Evolutionary conservation across 2,113 vertebrate genomes (phyloP), one percentile per base, ranked within the genome.

Genomic region (Garra rufa): DNA sequence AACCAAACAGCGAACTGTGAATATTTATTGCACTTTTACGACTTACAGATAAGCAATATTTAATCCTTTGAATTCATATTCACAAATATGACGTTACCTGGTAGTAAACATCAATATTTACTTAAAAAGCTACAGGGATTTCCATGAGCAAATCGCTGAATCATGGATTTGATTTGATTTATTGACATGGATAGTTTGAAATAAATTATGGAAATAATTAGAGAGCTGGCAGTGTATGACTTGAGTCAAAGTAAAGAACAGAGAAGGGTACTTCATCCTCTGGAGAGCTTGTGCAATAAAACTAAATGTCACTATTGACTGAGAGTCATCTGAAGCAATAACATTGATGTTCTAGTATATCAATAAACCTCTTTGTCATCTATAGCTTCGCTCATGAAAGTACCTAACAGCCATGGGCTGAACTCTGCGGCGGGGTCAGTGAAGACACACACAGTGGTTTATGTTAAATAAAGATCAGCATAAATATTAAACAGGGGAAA

Each of bases 261-360:
- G 1, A 34, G 63, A 70, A 24, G 69, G n/a, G 41, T 44, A 21
- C 65, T 69, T 69, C 3, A 41, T 69, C 30, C 17, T 41, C 17
- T 69, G 65, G 8, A 69, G 30, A 69, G 65, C 65, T 69, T 19
- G 38, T 44, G 69, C 69, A 24, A 73, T 73, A 44, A 15, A 73
- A 73, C 41, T 3, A 73, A 73, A 44, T 71, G 41, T 24, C 69
- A 73, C 43, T 73, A 73, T 73, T 73, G 41, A 71, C 41, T 14
- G 41, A 71, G 69, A 44, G 21, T 69, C 69, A 73, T 73, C 21
- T 44, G 14, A 70, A 43, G 34, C 34, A 70, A 41, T 69, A 38
- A 71, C 38, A 71, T 71, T 43, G 38, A 71, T 71, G 21, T 44
- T 71, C 41, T 71, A 44, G 38, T n/a, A 44, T 44, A 44, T 43